Base-by-base conservation (phyloP, 2,888 invertebrate species). In the Thalpophila matura region DNA sequence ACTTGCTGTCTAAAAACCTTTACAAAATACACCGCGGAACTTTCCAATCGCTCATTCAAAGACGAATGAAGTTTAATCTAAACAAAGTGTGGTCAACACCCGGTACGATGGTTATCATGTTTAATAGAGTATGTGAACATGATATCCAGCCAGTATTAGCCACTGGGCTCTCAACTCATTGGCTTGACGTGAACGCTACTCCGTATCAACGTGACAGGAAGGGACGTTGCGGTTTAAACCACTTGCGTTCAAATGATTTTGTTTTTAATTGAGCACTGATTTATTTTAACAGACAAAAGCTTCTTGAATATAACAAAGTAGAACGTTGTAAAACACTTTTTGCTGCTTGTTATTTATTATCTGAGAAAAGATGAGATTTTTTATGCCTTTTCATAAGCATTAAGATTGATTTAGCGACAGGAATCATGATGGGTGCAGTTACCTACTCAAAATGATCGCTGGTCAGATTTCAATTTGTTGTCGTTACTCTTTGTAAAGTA, bases 51-150 rank as follows among this genome's bases (percentile, higher is more conserved):
- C 46, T 64, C 65, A 66, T 57, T 68, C 56, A 68, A 46, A 22
- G 33, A 46, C 47, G 37, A 67, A 72, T 56, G 54, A 59, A 67
- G 59, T 65, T 50, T 53, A 63, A 61, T 69, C 67, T 58, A 78
- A 75, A 79, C 74, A 78, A 81, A 78, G 74, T 87, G 89, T 80
- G 89, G 89, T 91, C 80, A 85, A 79, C 83, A 80, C 81, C 77
- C 83, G 80, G 81, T 86, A 74, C 77, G 78, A 75, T 77, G 67
- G 65, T 79, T 72, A 73, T 80, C 75, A 85, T 86, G 91, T 86
- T 89, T 89, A 91, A 91, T 89, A 88, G 88, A 81, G 85, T 91
- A 88, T 90, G 86, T 90, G 91, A 91, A 90, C 90, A 89, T 86
- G 88, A 88, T 87, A 88, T 86, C 82, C 60, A 67, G 73, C n/a